Evolutionary conservation across 2,113 vertebrate genomes (phyloP).

Genomic region (Pluvialis apricaria): DNA sequence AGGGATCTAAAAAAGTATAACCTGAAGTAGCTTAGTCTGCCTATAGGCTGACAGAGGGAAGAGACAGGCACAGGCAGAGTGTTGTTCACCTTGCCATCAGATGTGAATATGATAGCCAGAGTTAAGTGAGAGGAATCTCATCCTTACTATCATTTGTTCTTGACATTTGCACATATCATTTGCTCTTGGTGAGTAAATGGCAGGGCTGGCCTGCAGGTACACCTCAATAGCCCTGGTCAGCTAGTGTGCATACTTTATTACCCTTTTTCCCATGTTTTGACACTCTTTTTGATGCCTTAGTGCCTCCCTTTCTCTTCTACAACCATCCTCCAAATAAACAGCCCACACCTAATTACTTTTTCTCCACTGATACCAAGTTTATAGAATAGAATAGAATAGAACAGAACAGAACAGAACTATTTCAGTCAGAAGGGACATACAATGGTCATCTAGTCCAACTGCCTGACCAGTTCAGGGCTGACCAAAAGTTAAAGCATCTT

Average conservation of each 20-base stretch:
- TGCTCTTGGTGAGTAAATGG: neutral
- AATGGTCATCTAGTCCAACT: neutral
- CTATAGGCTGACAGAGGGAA: neutral
- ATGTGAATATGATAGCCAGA: neutral
- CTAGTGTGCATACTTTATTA: neutral
- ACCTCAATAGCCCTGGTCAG: neutral
- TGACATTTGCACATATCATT: neutral
- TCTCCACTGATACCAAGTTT: neutral
- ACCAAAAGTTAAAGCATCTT: neutral
- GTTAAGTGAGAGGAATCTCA: neutral
- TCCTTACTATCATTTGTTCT: neutral
- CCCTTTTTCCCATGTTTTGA: neutral
- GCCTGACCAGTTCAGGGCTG: neutral
- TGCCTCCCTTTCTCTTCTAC: neutral
- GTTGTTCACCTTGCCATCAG: neutral
- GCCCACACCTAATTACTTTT: neutral
- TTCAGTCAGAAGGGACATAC: neutral
- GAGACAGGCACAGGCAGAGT: neutral
- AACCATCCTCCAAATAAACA: neutral
- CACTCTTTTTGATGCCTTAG: neutral
- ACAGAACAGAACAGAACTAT: neutral
- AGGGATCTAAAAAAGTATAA: neutral
- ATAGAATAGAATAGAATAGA: neutral
- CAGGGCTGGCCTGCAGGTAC: neutral
- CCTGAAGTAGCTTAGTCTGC: neutral